Evolutionary conservation across 2,888 invertebrate species (phyloP).

Genomic region (Drosophila siamana): DNA sequence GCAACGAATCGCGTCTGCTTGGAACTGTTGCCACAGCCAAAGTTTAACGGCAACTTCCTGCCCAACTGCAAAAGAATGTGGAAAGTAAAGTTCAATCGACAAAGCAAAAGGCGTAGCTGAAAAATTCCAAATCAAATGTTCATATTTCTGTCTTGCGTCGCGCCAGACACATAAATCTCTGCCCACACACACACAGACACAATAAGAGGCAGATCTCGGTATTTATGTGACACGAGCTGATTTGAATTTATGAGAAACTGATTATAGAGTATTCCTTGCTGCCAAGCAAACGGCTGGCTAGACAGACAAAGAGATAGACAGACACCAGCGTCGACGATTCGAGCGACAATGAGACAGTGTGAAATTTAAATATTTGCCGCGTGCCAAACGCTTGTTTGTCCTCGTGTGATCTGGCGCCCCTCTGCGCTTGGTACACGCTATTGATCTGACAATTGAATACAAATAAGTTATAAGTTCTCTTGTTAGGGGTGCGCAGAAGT

Average conservation of each 20-base stretch:
- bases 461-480: not conserved
- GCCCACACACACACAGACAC: conserved; percentile 53
- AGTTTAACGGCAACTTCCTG: conserved; percentile 22
- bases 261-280: conserved; percentile 64
- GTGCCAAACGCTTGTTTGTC: conserved; percentile 53
- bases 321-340: conserved; percentile 34
- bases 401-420: conserved; percentile 9
- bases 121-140: conserved; percentile 59
- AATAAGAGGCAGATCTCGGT: conserved; percentile 39
- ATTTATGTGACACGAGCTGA: conserved; percentile 59
- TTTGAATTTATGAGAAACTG: conserved; percentile 84
- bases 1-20: conserved; percentile 36
- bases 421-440: not conserved
- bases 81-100: conserved; percentile 57
- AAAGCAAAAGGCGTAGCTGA: conserved; percentile 35
- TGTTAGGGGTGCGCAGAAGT: not conserved
- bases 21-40: conserved; percentile 44
- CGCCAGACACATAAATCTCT: conserved; percentile 83
- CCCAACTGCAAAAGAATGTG: not conserved
- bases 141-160: conserved; percentile 68
- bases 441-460: conserved; percentile 10
- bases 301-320: not conserved
- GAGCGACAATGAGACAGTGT: conserved; percentile 35
- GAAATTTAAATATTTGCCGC: conserved; percentile 46
- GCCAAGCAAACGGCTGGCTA: conserved; percentile 20